Percentiles rank a stretch among this genome's conserved stretches.
Evolutionary conservation across 53 echinoderm and acorn worm genomes (phyloP).

Genomic region (Luidia sarsii): DNA sequence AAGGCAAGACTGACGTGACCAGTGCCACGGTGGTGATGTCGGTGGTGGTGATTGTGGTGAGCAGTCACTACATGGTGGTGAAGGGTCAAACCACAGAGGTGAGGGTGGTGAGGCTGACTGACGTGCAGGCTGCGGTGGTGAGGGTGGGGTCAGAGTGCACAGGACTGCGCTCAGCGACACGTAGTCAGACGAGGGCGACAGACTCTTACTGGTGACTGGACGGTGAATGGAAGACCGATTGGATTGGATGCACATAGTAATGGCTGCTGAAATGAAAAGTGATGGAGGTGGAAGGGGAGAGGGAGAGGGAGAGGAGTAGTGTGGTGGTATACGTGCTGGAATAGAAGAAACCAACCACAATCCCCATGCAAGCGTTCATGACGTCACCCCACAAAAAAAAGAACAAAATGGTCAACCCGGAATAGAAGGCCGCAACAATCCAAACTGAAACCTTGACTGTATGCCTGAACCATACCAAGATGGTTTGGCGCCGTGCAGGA

Average conservation of each 20-base stretch:
- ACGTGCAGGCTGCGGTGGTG: constrained; percentile 43
- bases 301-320: too few relatives aligned
- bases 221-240: constrained; percentile 4
- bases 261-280: constrained; percentile 37
- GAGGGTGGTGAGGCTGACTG: constrained; percentile 19
- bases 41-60: constrained; percentile 8
- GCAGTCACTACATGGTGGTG: constrained; percentile 1
- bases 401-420: too few relatives aligned
- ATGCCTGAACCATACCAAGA: too few relatives aligned
- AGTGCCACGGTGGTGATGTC: constrained; percentile 5
- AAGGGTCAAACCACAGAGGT: too few relatives aligned
- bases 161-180: constrained; percentile 14
- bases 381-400: too few relatives aligned
- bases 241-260: constrained; percentile 23
- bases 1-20: constrained; percentile 46
- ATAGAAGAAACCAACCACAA: too few relatives aligned
- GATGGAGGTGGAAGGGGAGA: too few relatives aligned
- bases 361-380: too few relatives aligned
- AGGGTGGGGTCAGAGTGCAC: constrained; percentile 21
- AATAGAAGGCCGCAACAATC: too few relatives aligned
- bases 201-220: constrained; percentile 20
- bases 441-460: too few relatives aligned
- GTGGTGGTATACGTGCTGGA: too few relatives aligned
- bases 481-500: too few relatives aligned
- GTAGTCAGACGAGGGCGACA: constrained; percentile 25